Conservation (phyloP, 2,888 invertebrate species). For the Tenthredo amoena region DNA sequence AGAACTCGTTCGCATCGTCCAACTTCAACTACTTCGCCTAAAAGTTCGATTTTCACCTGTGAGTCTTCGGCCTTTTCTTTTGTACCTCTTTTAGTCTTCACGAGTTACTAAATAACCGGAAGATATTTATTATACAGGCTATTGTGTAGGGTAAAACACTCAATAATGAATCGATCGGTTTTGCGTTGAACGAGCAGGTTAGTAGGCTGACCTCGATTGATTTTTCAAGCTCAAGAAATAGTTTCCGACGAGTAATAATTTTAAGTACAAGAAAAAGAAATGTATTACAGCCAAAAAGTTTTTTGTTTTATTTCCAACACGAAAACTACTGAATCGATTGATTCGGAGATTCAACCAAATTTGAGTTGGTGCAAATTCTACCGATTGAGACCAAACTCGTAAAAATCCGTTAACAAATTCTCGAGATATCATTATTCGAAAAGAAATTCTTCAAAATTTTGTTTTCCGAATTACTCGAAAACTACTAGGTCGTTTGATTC, state of each 20-base stretch:
- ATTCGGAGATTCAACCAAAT: neutral
- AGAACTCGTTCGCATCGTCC: constrained; percentile 53
- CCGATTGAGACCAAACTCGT: neutral
- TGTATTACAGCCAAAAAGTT: neutral
- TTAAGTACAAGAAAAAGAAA: neutral
- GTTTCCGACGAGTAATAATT: neutral
- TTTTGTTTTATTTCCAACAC: neutral
- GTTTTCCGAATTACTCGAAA: too few species aligned
- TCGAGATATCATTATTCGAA: too few species aligned
- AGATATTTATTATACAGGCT: neutral
- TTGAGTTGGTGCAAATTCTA: neutral
- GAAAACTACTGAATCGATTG: neutral
- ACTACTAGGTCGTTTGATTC: too few species aligned
- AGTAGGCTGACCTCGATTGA: neutral
- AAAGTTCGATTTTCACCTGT: constrained; percentile 52
- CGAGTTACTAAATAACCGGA: neutral
- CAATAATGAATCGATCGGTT: neutral
- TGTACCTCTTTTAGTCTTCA: neutral
- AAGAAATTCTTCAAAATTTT: too few species aligned
- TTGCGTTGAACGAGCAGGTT: neutral
- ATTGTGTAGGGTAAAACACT: neutral
- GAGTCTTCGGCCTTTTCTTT: neutral
- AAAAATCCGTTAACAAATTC: too few species aligned
- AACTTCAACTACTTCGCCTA: constrained; percentile 42
- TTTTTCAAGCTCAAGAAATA: neutral